Evolutionary conservation across 1,140 invertebrate genomes (phyloP).

Genomic region (Drosophila ambigua): DNA sequence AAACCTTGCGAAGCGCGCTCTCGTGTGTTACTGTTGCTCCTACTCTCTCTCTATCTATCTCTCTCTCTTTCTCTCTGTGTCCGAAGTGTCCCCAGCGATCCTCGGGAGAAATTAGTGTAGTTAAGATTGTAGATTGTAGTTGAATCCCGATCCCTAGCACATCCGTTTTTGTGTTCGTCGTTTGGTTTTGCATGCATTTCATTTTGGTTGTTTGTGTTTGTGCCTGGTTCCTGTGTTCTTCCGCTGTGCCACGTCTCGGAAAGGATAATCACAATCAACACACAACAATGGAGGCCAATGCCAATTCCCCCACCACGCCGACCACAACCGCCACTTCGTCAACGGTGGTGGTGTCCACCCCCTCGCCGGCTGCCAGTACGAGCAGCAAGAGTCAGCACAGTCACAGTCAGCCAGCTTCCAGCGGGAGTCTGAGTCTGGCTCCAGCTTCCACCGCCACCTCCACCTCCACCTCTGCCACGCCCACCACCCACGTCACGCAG

Average conservation of each 20-base stretch:
- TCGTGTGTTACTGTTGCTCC: conserved; percentile 30
- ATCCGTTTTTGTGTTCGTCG: conserved; percentile 27
- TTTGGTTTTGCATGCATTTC: conserved; percentile 63
- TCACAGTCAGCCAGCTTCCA: conserved; percentile 52
- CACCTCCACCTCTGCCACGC: conserved; percentile 28
- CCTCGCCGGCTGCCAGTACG: conserved; percentile 44
- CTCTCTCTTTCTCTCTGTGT: conserved; percentile 1
- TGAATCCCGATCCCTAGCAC: conserved; percentile 23
- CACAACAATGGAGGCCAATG: conserved; percentile 52
- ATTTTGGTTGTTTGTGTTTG: conserved; percentile 57
- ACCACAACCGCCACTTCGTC: conserved; percentile 30
- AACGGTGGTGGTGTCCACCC: conserved; percentile 34
- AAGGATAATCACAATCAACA: neutral
- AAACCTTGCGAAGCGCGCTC: conserved; percentile 41
- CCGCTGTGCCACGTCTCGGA: conserved; percentile 8
- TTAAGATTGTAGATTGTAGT: conserved; percentile 34
- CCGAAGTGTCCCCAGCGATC: neutral
- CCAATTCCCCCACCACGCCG: conserved; percentile 57
- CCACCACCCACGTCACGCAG: conserved; percentile 15
- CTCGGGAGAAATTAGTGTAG: conserved; percentile 23
- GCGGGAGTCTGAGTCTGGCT: conserved; percentile 26
- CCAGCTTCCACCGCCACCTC: conserved; percentile 13
- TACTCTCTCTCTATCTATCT: neutral
- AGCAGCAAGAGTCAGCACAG: conserved; percentile 37
- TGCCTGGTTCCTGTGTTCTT: conserved; percentile 45